A percentile compares a stretch with the other conserved stretches of the same genome.
Conservation (phyloP, 1,140 invertebrate species). For the Drosophila triauraria region DNA sequence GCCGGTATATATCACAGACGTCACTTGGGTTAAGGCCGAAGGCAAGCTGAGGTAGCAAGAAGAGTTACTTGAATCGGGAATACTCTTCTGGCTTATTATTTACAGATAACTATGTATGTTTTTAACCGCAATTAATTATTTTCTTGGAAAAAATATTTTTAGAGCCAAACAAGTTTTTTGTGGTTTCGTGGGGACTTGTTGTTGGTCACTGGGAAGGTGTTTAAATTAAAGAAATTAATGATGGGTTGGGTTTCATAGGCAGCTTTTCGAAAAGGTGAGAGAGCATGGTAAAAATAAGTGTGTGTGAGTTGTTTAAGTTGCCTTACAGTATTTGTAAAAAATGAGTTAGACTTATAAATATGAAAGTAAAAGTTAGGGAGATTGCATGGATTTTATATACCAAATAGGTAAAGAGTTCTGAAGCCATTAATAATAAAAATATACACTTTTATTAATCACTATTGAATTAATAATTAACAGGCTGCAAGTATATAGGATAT, state of each 20-base stretch:
- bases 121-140: slow-evolving; percentile 16
- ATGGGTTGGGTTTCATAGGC: background rate
- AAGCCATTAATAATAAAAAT: background rate
- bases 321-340: background rate
- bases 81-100: slow-evolving; percentile 23
- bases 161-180: slow-evolving; percentile 30
- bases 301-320: background rate
- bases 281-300: background rate
- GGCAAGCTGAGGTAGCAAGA: background rate
- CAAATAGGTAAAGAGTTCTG: background rate
- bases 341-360: background rate
- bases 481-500: too few relatives aligned
- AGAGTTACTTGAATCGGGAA: slow-evolving; percentile 3
- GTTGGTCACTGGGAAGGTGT: slow-evolving; percentile 5
- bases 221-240: slow-evolving; percentile 9
- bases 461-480: background rate
- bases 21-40: slow-evolving; percentile 67
- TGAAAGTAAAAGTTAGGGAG: background rate
- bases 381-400: background rate
- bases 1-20: slow-evolving; percentile 32
- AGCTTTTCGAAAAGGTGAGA: background rate
- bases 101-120: background rate
- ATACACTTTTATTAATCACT: background rate
- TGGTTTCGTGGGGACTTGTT: slow-evolving; percentile 1
- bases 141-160: slow-evolving; percentile 13